Base-by-base conservation (phyloP, 2,888 invertebrate genomes). In the Patella ulyssiponensis region DNA sequence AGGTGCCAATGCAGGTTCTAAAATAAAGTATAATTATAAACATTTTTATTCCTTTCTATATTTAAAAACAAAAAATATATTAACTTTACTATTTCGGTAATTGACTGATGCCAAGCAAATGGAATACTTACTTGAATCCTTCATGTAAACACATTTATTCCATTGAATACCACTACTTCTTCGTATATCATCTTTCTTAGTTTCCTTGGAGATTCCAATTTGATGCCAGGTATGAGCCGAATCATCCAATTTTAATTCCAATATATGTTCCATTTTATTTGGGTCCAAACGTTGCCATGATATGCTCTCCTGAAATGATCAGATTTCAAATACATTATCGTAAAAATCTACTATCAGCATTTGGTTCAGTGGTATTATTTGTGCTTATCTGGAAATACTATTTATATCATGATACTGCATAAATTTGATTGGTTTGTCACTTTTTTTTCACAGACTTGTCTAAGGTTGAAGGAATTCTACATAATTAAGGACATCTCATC, bases 1-100 rank as follows among this genome's bases (percentile, higher is more conserved):
- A 15, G 84, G 85, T 1, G 85, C 78, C 44, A 77, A 58, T 4
- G 76, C 75, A n/a, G 86, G 86, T 69, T 75, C 86, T 86, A 76
- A 17, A 80, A 81, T 56, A 17, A 56, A 56, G 56, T 56, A 56
- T 15, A n/a, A n/a, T 17, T 56, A 7, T 14, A 56, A 14, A 56
- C 3, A 53, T n/a, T 71, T 33, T 69, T 69, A 54, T 12, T 58
- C 56, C 23, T 77, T 74, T 9, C 33, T 17, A 9, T 5, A 54
- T 74, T 17, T 11, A 53, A 27, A 23, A 27, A 56, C 3, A 74
- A 27, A 53, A 15, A n/a, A 53, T 15, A 20, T 53, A 17, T 15
- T 15, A 70, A 27, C 33, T 23, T 27, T n/a, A 27, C 20, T 27
- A 70, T 64, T 64, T 20, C 1, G 14, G 64, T 27, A 33, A 70